Conservation (phyloP, 2,797 vertebrate species). For the Galaxias olidus region DNA sequence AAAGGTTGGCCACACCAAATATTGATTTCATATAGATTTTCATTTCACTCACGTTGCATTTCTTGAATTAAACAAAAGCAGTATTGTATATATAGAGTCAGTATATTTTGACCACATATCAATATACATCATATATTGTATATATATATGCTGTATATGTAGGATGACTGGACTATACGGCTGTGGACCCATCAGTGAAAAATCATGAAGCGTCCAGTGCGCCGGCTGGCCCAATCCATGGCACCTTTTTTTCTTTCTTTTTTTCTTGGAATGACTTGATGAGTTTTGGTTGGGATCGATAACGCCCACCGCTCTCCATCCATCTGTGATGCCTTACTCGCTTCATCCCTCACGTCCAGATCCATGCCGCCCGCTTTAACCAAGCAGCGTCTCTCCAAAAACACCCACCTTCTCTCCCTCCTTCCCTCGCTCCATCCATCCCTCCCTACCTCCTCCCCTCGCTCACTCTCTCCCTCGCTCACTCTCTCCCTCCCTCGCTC, state of each 20-base stretch:
- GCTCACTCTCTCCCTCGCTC: not conserved
- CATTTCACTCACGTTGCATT: too few species aligned
- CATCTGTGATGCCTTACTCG: conserved; percentile 50
- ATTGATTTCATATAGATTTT: too few species aligned
- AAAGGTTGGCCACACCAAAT: too few species aligned
- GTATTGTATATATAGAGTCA: too few species aligned
- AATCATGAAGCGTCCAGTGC: conserved; percentile 22
- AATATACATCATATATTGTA: too few species aligned
- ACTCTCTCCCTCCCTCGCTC: not conserved
- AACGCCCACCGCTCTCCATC: conserved; percentile 42
- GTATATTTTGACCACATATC: too few species aligned
- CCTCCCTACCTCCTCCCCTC: too few species aligned
- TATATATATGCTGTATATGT: too few species aligned
- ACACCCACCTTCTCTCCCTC: conserved; percentile 11
- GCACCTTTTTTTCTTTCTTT: too few species aligned
- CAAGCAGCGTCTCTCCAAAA: conserved; percentile 20
- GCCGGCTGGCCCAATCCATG: conserved; percentile 42
- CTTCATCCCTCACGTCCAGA: conserved; percentile 41
- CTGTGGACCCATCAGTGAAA: conserved; percentile 45
- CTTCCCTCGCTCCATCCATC: too few species aligned
- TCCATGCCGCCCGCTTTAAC: conserved; percentile 9
- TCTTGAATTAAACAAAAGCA: too few species aligned
- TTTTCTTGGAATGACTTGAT: conserved; percentile 65
- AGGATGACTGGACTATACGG: conserved; percentile 25
- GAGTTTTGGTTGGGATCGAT: conserved; percentile 65